phyloP scores from a whole-genome alignment of 2,797 vertebrate species.

The Setipinna tenuifilis region DNA sequence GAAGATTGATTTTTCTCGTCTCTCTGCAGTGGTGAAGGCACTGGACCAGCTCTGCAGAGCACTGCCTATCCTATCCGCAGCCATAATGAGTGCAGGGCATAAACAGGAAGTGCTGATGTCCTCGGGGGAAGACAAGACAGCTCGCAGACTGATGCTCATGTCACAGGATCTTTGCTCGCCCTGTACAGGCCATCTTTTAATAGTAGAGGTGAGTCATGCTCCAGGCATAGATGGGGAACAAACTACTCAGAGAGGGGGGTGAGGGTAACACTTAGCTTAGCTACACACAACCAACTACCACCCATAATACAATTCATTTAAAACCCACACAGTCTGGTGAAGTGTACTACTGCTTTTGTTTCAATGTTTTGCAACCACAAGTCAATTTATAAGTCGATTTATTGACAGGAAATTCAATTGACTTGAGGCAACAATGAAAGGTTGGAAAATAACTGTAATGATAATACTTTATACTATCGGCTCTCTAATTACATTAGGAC shows the following conservation, averaged over 20 bases:
- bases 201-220: constrained; percentile 49
- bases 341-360: background rate
- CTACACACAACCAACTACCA: background rate
- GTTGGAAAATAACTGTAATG: background rate
- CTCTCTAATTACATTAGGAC: background rate
- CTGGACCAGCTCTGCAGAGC: constrained; percentile 40
- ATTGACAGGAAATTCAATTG: background rate
- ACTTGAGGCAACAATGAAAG: background rate
- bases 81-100: constrained; percentile 49
- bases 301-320: background rate
- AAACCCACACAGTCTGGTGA: background rate
- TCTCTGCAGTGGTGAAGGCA: constrained; percentile 27
- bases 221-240: constrained; percentile 35
- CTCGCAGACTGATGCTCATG: constrained; percentile 27
- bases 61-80: constrained; percentile 41
- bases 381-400: background rate
- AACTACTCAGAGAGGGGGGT: constrained; percentile 13
- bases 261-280: constrained; percentile 35
- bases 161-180: constrained; percentile 10
- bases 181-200: constrained; percentile 45
- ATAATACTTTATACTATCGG: background rate
- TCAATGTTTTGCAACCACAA: constrained; percentile 23
- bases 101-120: constrained; percentile 48
- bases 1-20: constrained; percentile 40
- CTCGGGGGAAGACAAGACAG: constrained; percentile 29